A percentile compares a stretch with the other conserved stretches of the same genome.
Evolutionary conservation across 2,797 vertebrate species (phyloP).

Genomic region (Pipistrellus pygmaeus): DNA sequence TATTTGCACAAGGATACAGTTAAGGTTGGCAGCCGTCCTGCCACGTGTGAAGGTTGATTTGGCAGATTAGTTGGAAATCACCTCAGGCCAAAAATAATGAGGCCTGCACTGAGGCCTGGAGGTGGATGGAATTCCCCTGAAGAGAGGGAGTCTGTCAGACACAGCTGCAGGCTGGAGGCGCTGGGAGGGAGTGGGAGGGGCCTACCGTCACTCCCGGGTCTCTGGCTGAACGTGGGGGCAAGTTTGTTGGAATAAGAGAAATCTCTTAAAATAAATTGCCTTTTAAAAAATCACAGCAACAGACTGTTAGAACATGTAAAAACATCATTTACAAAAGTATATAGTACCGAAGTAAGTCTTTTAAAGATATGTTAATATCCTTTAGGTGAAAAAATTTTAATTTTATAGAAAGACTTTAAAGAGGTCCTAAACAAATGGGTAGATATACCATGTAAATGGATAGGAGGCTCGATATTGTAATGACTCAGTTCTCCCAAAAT

Average conservation of each 20-base stretch:
- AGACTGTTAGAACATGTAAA: neutral
- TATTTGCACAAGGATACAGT: neutral
- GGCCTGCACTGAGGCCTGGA: neutral
- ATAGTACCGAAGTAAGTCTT: neutral
- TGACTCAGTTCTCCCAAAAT: neutral
- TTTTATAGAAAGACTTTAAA: constrained; percentile 15
- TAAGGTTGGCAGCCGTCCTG: neutral
- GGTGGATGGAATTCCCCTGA: neutral
- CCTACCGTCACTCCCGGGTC: neutral
- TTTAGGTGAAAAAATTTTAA: neutral
- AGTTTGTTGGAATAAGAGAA: neutral
- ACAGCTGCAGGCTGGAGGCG: neutral
- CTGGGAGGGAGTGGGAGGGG: neutral
- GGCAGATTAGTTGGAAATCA: constrained; percentile 24
- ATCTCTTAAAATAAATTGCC: constrained; percentile 27
- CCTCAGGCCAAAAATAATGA: neutral
- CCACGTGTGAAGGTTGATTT: neutral
- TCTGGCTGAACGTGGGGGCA: neutral
- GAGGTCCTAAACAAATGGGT: constrained; percentile 1
- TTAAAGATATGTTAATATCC: neutral
- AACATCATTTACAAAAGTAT: neutral
- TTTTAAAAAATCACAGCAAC: neutral
- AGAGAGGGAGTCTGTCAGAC: neutral
- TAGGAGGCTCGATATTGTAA: neutral
- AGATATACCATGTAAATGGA: neutral